Evolutionary conservation across 2,113 vertebrate genomes (phyloP), one percentile per base, ranked within the genome.

Genomic region (Pleuronectes platessa): DNA sequence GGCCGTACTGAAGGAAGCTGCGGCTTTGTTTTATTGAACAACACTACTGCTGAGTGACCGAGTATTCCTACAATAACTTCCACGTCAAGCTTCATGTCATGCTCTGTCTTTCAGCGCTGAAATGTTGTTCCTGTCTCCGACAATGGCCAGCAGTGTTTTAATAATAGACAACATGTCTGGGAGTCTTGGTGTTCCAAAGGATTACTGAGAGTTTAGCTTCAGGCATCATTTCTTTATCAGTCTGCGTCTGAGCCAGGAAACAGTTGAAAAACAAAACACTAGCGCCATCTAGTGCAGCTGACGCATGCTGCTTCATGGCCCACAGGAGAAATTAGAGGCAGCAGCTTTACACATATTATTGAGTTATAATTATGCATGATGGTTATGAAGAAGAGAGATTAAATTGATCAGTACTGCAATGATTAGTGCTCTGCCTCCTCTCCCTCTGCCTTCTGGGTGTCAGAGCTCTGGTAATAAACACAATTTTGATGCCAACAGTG

Each of bases 251-350:
- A 77, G 76, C 24, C 5, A 0, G 24, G 20, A 21, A 60, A 58
- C 31, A 61, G 64, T 35, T 8, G 21, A 20, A 20, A 12, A 31
- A 61, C n/a, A 54, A 72, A 2, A 4, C 72, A 55, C 35, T 18
- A 83, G 35, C 66, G 80, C 87, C 90, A 80, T 74, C 93, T 90
- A 84, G 74, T 87, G 91, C 26, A 49, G 17, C 9, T 23, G 31
- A 11, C 0, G n/a, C 1, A 0, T 61, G 42, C 3, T 68, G 77
- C 53, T 24, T 42, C 42, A 61, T 5, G 3, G 1, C 54, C 13
- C 31, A 37, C 12, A 2, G 4, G 1, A 60, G 35, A 62, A n/a
- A 40, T 61, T 3, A 61, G 37, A 8, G 37, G 37, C 61, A 42
- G 35, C 61, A 15, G n/a, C 31, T 37, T 21, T 37, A 61, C 9